Conservation (phyloP, 1,140 invertebrate species). For the Episyrphus balteatus region DNA sequence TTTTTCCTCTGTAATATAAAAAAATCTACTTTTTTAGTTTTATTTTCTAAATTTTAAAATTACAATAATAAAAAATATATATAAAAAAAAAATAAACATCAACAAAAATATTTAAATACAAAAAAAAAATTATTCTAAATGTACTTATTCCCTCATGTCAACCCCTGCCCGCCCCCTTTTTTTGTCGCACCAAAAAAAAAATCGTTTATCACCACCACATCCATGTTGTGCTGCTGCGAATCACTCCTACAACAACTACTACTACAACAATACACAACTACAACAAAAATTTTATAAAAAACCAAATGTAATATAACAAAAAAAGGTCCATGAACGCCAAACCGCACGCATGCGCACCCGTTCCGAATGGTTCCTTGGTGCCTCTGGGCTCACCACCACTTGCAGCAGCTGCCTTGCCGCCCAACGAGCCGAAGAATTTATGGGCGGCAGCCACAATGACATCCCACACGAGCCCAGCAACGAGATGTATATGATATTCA, state of each 20-base stretch:
- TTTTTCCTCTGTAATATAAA: too few species aligned
- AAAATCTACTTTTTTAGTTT: too few species aligned
- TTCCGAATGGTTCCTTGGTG: conserved; percentile 87
- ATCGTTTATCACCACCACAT: background rate
- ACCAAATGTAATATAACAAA: background rate
- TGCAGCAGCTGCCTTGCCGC: conserved; percentile 26
- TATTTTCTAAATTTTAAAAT: too few species aligned
- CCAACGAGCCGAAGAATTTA: background rate
- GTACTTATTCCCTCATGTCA: background rate
- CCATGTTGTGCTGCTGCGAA: background rate
- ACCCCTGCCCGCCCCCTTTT: background rate
- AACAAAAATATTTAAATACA: background rate
- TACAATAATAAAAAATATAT: background rate
- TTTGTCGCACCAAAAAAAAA: conserved; percentile 2
- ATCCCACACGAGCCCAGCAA: conserved; percentile 1
- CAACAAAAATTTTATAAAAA: background rate
- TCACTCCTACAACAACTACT: conserved; percentile 16
- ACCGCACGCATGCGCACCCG: conserved; percentile 83
- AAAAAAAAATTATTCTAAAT: background rate
- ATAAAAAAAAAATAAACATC: background rate
- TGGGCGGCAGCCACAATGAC: background rate
- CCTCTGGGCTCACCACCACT: conserved; percentile 28
- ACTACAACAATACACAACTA: conserved; percentile 7
- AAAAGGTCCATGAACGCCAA: conserved; percentile 84
- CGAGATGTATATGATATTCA: background rate